These are phyloP conservation scores for Macaca fascicularis DNA, from an alignment of 2,113 vertebrate species.

Conservation along the genomic window DNA sequence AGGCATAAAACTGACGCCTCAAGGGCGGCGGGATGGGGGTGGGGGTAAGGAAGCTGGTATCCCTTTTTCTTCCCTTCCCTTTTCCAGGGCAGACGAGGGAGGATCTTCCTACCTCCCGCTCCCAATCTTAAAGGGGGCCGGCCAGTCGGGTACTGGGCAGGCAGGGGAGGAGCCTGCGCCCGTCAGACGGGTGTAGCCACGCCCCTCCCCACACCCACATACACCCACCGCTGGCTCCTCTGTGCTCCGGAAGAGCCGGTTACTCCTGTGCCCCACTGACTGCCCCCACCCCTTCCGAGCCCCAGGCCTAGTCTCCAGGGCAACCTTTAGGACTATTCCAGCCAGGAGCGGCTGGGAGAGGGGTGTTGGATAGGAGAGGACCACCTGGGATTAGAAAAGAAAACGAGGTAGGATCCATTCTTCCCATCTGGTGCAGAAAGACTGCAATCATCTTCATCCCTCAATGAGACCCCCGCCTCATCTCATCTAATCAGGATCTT, in stretches of 20 bases:
- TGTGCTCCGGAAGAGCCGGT: slow-evolving; percentile 75
- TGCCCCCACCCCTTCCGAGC: slow-evolving; percentile 76
- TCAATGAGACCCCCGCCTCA: neutral
- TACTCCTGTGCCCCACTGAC: slow-evolving; percentile 71
- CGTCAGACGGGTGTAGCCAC: slow-evolving; percentile 51
- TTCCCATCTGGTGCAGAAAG: neutral
- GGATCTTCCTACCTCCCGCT: slow-evolving; percentile 35
- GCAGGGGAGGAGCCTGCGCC: slow-evolving; percentile 47
- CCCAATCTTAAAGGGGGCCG: neutral
- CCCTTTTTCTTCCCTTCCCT: neutral
- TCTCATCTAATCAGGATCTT: neutral
- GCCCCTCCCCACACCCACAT: slow-evolving; percentile 68
- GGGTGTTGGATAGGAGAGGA: neutral
- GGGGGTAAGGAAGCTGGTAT: neutral
- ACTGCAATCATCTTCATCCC: neutral
- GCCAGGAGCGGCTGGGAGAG: neutral
- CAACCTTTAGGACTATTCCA: slow-evolving; percentile 51
- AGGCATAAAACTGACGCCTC: neutral
- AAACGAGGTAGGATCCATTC: slow-evolving; percentile 13
- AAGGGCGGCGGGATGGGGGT: neutral
- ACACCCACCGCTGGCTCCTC: slow-evolving; percentile 64
- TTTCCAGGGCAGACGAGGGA: slow-evolving; percentile 28
- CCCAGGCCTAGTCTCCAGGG: slow-evolving; percentile 69
- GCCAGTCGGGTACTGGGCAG: neutral
- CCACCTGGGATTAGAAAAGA: slow-evolving; percentile 16